Percentiles rank a stretch among this genome's conserved stretches.
Conservation (phyloP, 2,113 vertebrate species). For the Pampusana beccarii region DNA sequence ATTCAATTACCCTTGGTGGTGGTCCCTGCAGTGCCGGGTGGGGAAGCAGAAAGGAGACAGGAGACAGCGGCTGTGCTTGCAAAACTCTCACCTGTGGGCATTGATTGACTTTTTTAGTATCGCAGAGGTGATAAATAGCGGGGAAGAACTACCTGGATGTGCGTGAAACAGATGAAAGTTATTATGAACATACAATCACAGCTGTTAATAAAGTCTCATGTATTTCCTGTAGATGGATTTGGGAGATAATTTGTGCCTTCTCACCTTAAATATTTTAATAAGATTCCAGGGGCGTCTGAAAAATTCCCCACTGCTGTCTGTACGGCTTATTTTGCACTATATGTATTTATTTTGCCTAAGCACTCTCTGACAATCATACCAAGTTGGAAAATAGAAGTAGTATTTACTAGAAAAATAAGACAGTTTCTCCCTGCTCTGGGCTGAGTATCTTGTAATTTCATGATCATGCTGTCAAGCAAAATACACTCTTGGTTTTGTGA, state of each 20-base stretch:
- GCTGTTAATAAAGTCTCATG: neutral
- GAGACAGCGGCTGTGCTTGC: neutral
- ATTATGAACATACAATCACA: neutral
- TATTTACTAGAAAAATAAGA: constrained; percentile 6
- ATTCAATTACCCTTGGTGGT: constrained; percentile 39
- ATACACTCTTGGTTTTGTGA: neutral
- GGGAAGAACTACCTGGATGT: neutral
- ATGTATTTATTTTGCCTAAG: neutral
- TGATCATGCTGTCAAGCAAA: neutral
- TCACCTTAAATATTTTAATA: constrained; percentile 15
- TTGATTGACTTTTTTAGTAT: neutral
- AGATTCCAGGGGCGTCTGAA: neutral
- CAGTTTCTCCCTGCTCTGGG: neutral
- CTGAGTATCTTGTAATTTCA: neutral
- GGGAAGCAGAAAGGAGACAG: neutral
- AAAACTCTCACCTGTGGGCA: neutral
- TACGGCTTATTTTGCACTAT: neutral
- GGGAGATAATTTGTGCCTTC: neutral
- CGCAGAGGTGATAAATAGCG: neutral
- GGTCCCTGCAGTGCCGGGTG: neutral
- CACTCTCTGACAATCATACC: neutral
- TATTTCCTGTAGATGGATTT: neutral
- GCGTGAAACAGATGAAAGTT: neutral
- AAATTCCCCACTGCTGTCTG: neutral
- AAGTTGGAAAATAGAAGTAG: neutral